Evolutionary conservation across 2,113 vertebrate genomes (phyloP).

Genomic region (Tenrec ecaudatus): DNA sequence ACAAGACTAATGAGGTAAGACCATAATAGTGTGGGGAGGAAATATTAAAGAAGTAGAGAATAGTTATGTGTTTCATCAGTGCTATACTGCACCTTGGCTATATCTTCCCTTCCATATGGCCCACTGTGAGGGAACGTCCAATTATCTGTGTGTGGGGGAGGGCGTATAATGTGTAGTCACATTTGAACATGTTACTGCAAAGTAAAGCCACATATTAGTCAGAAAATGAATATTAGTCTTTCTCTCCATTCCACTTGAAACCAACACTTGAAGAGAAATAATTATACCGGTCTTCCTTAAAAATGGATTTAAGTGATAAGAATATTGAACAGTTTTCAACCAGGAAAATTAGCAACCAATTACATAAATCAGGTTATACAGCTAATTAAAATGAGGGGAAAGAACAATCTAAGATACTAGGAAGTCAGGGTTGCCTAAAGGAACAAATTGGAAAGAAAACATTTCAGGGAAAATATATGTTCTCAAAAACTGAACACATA

Average conservation of each 20-base stretch:
- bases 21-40: too few relatives aligned
- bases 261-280: background rate
- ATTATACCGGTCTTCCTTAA: background rate
- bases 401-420: background rate
- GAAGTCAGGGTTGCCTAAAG: background rate
- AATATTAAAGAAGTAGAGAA: too few relatives aligned
- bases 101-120: too few relatives aligned
- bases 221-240: background rate
- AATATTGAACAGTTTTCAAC: background rate
- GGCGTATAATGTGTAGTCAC: too few relatives aligned
- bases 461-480: background rate
- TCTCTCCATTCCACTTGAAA: background rate
- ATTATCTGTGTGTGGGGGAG: too few relatives aligned
- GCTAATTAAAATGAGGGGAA: constrained; percentile 6
- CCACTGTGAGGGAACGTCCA: too few relatives aligned
- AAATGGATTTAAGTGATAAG: background rate
- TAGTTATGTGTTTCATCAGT: too few relatives aligned
- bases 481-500: constrained; percentile 10
- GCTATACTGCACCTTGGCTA: too few relatives aligned
- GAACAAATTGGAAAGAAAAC: background rate
- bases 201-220: background rate
- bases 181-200: background rate
- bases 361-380: background rate
- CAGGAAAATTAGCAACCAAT: background rate
- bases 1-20: too few relatives aligned